phyloP scores from a whole-genome alignment of 2,888 invertebrate genomes.

The Caenorhabditis doughertyi region DNA sequence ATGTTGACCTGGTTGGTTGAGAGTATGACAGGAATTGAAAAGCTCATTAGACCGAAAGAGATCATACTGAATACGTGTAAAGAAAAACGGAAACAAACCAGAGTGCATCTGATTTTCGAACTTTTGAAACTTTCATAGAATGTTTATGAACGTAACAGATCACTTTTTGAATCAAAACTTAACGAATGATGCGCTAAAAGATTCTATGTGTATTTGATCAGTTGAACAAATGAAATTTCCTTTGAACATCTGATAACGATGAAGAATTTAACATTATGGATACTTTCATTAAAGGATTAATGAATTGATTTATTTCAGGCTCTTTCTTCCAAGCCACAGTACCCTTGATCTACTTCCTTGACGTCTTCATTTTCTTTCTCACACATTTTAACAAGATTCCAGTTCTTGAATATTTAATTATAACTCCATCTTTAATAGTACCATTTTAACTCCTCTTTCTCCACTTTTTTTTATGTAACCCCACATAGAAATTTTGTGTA shows the following conservation, averaged over 20 bases:
- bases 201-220: too few relatives aligned
- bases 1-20: neutral
- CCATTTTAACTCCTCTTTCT: conserved; percentile 55
- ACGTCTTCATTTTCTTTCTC: conserved; percentile 50
- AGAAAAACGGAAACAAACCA: neutral
- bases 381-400: conserved; percentile 54
- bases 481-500: conserved; percentile 51
- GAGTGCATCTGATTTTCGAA: neutral
- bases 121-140: neutral
- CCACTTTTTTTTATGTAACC: conserved; percentile 58
- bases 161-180: too few relatives aligned
- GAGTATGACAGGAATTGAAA: neutral
- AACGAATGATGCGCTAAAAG: too few relatives aligned
- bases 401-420: conserved; percentile 50
- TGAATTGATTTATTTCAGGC: conserved; percentile 38
- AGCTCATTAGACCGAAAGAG: neutral
- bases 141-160: too few relatives aligned
- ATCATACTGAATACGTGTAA: neutral
- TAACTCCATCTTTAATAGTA: conserved; percentile 45
- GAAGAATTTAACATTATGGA: too few relatives aligned
- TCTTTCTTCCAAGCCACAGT: conserved; percentile 53
- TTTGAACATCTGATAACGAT: too few relatives aligned
- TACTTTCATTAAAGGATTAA: neutral
- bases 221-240: too few relatives aligned
- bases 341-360: conserved; percentile 57